These are phyloP conservation scores for Zygogramma bicolorata DNA, from an alignment of 2,888 invertebrate species.

Conservation along the genomic window DNA sequence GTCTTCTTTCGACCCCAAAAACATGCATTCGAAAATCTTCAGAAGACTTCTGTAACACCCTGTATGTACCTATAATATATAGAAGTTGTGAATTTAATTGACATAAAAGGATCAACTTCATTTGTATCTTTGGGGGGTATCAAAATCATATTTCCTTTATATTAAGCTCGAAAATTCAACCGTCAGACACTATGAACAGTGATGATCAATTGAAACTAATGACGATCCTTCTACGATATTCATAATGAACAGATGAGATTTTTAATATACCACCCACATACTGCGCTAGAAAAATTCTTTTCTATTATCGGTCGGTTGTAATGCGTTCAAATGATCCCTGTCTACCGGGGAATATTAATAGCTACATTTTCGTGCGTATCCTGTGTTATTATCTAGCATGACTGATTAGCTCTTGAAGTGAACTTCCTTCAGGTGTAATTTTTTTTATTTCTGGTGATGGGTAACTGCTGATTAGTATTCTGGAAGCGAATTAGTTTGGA, in stretches of 20 bases:
- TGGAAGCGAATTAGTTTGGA: not conserved
- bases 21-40: no score
- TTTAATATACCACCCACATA: constrained; percentile 11
- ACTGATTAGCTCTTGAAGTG: constrained; percentile 34
- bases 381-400: constrained; percentile 37
- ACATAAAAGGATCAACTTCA: no score
- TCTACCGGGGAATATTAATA: constrained; percentile 17
- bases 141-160: no score
- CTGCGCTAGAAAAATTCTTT: constrained; percentile 22
- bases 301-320: constrained; percentile 28
- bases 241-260: not conserved
- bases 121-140: no score
- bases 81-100: no score
- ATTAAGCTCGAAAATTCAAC: no score
- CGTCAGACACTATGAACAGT: no score
- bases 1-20: no score
- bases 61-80: no score
- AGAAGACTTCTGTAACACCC: no score
- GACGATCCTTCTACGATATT: not conserved
- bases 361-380: constrained; percentile 20
- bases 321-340: constrained; percentile 28
- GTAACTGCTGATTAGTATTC: not conserved
- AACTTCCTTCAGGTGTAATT: constrained; percentile 38
- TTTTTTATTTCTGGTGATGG: not conserved
- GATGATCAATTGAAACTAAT: not conserved